Conservation (phyloP, 2,888 invertebrate species). For the Amiota communis region DNA sequence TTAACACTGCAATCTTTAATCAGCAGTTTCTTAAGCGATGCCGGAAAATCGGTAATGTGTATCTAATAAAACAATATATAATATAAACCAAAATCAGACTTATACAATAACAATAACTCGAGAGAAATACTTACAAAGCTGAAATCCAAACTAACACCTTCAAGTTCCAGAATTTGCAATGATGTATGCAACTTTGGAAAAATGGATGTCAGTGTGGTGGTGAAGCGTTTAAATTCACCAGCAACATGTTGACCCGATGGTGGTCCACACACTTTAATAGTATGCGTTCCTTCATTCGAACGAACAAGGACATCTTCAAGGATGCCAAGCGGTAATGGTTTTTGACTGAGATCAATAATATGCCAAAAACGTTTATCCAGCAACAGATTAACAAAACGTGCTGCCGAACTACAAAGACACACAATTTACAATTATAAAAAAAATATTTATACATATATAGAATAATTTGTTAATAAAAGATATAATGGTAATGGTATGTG, state of each 20-base stretch:
- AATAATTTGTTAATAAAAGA: background rate
- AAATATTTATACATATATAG: conserved; percentile 4
- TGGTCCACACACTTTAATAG: conserved; percentile 68
- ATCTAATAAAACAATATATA: conserved; percentile 73
- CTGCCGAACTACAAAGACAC: conserved; percentile 61
- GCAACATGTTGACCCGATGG: conserved; percentile 61
- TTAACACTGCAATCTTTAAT: conserved; percentile 67
- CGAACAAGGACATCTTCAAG: conserved; percentile 64
- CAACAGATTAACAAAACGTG: conserved; percentile 65
- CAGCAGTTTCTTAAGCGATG: conserved; percentile 76
- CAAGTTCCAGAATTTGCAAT: conserved; percentile 63
- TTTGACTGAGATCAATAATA: conserved; percentile 65
- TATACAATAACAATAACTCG: background rate
- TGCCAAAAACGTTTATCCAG: conserved; percentile 71
- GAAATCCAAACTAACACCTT: conserved; percentile 71
- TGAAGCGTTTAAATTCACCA: conserved; percentile 63
- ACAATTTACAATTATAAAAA: conserved; percentile 1
- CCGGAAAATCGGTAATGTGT: conserved; percentile 79
- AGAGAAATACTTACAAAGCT: conserved; percentile 54
- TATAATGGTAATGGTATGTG: background rate
- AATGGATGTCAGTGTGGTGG: conserved; percentile 58
- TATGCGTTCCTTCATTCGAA: conserved; percentile 64
- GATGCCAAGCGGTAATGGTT: conserved; percentile 60
- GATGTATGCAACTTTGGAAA: conserved; percentile 61
- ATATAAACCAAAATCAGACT: background rate